Evolutionary conservation across 2,113 vertebrate species (phyloP).

Genomic region (Xiphias gladius): DNA sequence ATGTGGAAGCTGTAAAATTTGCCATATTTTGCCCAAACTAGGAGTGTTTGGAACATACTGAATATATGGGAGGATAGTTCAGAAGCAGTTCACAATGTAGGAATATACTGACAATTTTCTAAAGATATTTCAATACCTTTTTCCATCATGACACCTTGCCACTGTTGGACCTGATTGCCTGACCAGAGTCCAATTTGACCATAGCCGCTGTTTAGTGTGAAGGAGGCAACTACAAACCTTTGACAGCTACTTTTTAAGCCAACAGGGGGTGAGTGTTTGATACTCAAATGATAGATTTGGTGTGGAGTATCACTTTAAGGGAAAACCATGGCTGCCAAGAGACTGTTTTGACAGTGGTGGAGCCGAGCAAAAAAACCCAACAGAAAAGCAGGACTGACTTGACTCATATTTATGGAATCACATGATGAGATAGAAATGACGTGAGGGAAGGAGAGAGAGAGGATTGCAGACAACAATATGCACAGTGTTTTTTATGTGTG

Average conservation of each 20-base stretch:
- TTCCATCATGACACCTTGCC: background rate
- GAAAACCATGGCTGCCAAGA: slow-evolving; percentile 9
- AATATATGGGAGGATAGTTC: background rate
- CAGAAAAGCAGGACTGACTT: slow-evolving; percentile 7
- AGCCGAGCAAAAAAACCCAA: slow-evolving; percentile 46
- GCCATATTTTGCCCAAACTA: background rate
- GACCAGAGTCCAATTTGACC: slow-evolving; percentile 1
- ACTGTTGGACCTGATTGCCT: background rate
- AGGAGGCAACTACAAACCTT: slow-evolving; percentile 6
- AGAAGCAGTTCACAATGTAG: background rate
- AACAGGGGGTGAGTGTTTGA: slow-evolving; percentile 6
- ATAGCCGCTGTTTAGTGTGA: slow-evolving; percentile 3
- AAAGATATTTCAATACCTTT: background rate
- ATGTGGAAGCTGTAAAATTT: too few species aligned
- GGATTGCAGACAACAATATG: slow-evolving; percentile 43
- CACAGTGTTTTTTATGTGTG: slow-evolving; percentile 46
- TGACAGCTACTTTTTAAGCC: slow-evolving; percentile 21
- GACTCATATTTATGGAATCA: slow-evolving; percentile 47
- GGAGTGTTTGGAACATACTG: background rate
- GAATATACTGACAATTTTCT: background rate
- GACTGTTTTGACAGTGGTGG: slow-evolving; percentile 64
- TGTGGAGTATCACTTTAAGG: slow-evolving; percentile 17
- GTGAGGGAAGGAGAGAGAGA: background rate
- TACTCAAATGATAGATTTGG: slow-evolving; percentile 31
- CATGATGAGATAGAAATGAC: slow-evolving; percentile 38